phyloP scores from a whole-genome alignment of 2,888 invertebrate genomes.

The Torymus texanus region DNA sequence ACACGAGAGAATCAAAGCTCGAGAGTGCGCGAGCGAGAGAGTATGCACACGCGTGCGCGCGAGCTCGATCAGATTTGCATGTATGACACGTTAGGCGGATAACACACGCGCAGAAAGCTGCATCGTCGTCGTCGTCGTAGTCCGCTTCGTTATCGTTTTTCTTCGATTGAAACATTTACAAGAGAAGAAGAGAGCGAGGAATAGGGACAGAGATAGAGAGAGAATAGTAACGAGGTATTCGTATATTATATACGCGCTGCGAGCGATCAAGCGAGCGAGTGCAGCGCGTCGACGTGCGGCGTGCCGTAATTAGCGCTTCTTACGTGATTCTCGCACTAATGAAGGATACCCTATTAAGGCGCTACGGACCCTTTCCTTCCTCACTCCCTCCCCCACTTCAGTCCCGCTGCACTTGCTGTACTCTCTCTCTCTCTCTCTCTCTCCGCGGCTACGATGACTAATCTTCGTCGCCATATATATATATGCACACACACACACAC shows the following conservation, averaged over 20 bases:
- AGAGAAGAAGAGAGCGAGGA: constrained; percentile 2
- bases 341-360: constrained; percentile 62
- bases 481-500: too few relatives aligned
- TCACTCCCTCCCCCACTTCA: constrained; percentile 36
- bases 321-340: constrained; percentile 66
- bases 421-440: background rate
- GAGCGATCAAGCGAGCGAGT: background rate
- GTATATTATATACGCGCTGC: too few relatives aligned
- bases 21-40: too few relatives aligned
- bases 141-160: constrained; percentile 52
- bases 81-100: constrained; percentile 12
- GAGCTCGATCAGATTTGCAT: constrained; percentile 25
- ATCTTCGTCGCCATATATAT: constrained; percentile 60
- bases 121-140: too few relatives aligned
- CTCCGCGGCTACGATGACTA: constrained; percentile 67
- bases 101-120: too few relatives aligned
- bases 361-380: constrained; percentile 8
- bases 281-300: constrained; percentile 28
- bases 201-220: background rate
- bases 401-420: constrained; percentile 44
- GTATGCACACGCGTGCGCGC: too few relatives aligned
- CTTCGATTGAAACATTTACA: constrained; percentile 56
- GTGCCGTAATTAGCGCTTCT: constrained; percentile 66
- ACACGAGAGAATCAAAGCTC: constrained; percentile 10
- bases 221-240: constrained; percentile 20